Conservation (phyloP, 1,140 invertebrate species). For the Drosophila varians region DNA sequence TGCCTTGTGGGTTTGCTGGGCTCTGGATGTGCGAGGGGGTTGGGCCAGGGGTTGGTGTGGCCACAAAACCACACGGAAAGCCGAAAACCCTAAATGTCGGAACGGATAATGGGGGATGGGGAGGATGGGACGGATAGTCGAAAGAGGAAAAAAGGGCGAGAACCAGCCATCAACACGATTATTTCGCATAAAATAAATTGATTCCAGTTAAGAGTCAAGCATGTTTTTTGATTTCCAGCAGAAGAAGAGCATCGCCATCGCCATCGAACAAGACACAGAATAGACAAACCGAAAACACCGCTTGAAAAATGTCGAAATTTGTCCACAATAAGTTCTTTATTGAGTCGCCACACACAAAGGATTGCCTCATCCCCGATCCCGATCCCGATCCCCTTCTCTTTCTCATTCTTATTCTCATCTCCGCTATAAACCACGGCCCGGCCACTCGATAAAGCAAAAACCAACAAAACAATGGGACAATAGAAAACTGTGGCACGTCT, state of each 20-base stretch:
- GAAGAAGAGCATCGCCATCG: too few relatives aligned
- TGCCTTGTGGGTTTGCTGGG: slow-evolving; percentile 49
- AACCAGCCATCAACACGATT: slow-evolving; percentile 83
- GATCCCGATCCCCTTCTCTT: slow-evolving; percentile 7
- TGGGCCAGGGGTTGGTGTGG: slow-evolving; percentile 56
- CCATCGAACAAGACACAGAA: slow-evolving; percentile 29
- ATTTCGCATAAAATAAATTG: slow-evolving; percentile 84
- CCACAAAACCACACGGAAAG: slow-evolving; percentile 22
- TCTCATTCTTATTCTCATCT: slow-evolving; percentile 25
- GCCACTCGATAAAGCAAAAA: slow-evolving; percentile 59
- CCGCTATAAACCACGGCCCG: slow-evolving; percentile 68
- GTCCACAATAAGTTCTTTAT: slow-evolving; percentile 82
- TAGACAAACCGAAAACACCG: slow-evolving; percentile 67
- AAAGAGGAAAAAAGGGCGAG: slow-evolving; percentile 74
- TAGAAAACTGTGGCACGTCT: slow-evolving; percentile 66
- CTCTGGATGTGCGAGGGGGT: slow-evolving; percentile 38
- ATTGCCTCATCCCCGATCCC: slow-evolving; percentile 41
- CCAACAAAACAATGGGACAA: slow-evolving; percentile 60
- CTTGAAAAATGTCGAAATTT: slow-evolving; percentile 79
- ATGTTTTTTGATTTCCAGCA: slow-evolving; percentile 59
- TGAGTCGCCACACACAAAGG: slow-evolving; percentile 76
- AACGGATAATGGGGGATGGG: slow-evolving; percentile 28
- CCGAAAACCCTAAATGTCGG: slow-evolving; percentile 34
- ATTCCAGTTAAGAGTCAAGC: slow-evolving; percentile 83
- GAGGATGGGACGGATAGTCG: slow-evolving; percentile 31